Conservation (phyloP, 1,140 invertebrate genomes). For the Trachymyrmex septentrionalis region DNA sequence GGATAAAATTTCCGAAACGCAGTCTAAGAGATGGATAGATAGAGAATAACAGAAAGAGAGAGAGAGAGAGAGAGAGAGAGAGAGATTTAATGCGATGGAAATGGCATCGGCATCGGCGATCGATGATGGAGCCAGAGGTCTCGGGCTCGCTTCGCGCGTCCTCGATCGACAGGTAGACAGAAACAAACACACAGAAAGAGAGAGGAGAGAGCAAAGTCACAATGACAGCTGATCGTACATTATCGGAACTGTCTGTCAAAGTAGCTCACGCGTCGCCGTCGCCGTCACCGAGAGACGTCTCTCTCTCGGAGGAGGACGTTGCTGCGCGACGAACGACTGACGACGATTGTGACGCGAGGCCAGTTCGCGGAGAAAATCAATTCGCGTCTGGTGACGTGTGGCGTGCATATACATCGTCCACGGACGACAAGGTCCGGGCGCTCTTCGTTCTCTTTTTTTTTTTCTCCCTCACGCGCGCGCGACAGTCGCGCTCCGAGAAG, state of each 20-base stretch:
- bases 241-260: conserved; percentile 2
- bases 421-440: background rate
- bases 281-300: background rate
- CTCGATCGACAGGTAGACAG: conserved; percentile 35
- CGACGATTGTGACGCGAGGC: conserved; percentile 58
- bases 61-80: background rate
- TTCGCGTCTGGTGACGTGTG: conserved; percentile 72
- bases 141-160: background rate
- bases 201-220: background rate
- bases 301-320: background rate
- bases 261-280: background rate
- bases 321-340: background rate
- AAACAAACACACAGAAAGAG: background rate
- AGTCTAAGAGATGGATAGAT: no score
- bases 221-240: conserved; percentile 47
- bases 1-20: no score
- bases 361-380: conserved; percentile 75
- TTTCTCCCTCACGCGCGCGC: background rate
- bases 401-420: conserved; percentile 46
- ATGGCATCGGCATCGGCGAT: conserved; percentile 10
- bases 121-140: conserved; percentile 12
- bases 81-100: background rate
- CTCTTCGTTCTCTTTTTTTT: background rate
- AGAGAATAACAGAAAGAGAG: background rate
- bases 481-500: background rate